Evolutionary conservation across 2,888 invertebrate genomes (phyloP), one percentile per base, ranked within the genome.

Genomic region (Fragum whitleyi): DNA sequence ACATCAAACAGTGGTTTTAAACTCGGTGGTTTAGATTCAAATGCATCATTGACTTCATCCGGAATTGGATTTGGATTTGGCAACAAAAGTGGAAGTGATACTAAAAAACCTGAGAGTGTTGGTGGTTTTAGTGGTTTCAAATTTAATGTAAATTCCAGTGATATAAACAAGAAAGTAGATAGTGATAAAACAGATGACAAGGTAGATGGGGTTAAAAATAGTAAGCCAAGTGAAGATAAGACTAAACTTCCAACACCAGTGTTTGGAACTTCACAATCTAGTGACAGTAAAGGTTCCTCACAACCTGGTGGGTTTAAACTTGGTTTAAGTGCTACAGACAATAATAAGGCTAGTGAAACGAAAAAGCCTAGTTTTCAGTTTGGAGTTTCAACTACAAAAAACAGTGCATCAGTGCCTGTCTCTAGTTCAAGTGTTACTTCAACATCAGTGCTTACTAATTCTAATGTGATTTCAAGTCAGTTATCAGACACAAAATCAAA

Each of bases 41-140:
- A 26, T 26, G 55, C 32, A 61, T 26, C 59, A 21, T n/a, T 21
- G 28, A 57, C 68, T 29, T 47, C 65, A 65, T 69, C 77, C 55
- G 85, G 81, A 29, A 79, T 85, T 61, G 78, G 78, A 70, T 73
- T 81, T 68, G 77, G 77, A 55, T 23, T 42, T 65, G 14, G 9
- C 2, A 39, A 42, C 9, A n/a, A 39, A 21, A 42, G 65, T 65
- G 42, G 23, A 0, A 65, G 42, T 65, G 65, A 23, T 1, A 65
- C 23, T 65, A 51, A 53, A 26, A 65, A 73, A 19, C 62, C 73
- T 29, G 42, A 23, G 1, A 61, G 47, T 47, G 26, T 28, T n/a
- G 19, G 36, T 11, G 29, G 47, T 42, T 16, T 53, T 23, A 53
- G 55, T 73, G 73, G 73, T 39, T 65, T 74, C 47, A 26, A 74